Conservation (phyloP, 1,140 invertebrate genomes). For the Oncopodura yosiiana region DNA sequence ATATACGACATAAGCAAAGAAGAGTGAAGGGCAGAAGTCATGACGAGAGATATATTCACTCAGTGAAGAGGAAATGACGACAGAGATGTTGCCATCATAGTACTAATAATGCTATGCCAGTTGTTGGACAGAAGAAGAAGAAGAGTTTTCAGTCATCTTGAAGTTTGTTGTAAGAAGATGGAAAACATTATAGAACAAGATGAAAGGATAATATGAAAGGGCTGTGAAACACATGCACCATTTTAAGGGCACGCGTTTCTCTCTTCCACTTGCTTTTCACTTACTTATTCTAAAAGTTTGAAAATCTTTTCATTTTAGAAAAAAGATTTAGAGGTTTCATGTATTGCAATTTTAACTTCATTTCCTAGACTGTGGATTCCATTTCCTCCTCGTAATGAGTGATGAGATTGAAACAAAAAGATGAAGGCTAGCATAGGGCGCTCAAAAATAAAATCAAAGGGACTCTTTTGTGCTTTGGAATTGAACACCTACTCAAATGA, state of each 20-base stretch:
- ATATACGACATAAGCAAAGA: too few species aligned
- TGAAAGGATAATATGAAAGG: not conserved
- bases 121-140: too few species aligned
- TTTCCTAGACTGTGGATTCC: too few species aligned
- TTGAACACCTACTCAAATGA: too few species aligned
- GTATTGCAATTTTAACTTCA: too few species aligned
- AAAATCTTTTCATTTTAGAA: not conserved
- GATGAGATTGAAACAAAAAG: constrained; percentile 5
- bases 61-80: constrained; percentile 6
- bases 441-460: too few species aligned
- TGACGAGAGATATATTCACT: not conserved
- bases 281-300: not conserved
- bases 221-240: constrained; percentile 10
- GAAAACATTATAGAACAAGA: not conserved
- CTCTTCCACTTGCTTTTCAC: constrained; percentile 1
- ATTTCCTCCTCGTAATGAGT: constrained; percentile 1
- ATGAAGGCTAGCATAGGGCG: too few species aligned
- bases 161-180: too few species aligned
- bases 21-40: not conserved
- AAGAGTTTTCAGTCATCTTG: too few species aligned
- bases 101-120: too few species aligned
- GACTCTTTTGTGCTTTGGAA: too few species aligned
- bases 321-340: too few species aligned
- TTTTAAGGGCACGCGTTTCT: constrained; percentile 13
- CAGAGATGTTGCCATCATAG: not conserved